phyloP scores from a whole-genome alignment of 2,888 invertebrate species.

The Mongoloraphidia duomilia region DNA sequence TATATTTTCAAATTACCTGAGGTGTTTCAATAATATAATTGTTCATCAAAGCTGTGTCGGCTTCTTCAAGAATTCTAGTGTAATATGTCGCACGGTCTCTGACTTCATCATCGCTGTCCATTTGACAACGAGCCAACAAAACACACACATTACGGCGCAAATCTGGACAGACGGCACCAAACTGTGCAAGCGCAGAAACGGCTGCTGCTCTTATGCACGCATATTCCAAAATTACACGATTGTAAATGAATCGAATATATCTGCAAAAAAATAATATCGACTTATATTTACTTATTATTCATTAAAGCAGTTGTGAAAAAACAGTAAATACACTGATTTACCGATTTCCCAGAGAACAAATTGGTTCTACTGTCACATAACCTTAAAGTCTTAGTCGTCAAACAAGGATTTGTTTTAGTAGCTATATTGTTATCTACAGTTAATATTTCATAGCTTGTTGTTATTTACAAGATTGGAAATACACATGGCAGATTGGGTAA shows the following conservation, averaged over 20 bases:
- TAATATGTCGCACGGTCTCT: slow-evolving; percentile 96
- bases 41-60: slow-evolving; percentile 53
- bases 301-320: background rate
- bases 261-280: slow-evolving; percentile 23
- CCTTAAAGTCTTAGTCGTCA: too few relatives aligned
- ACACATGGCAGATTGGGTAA: too few relatives aligned
- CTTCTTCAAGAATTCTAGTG: slow-evolving; percentile 64
- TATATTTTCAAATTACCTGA: slow-evolving; percentile 28
- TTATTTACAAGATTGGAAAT: too few relatives aligned
- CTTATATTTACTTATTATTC: background rate
- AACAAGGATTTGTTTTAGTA: too few relatives aligned
- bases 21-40: slow-evolving; percentile 63
- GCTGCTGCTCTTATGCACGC: slow-evolving; percentile 94
- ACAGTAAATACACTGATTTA: background rate
- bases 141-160: slow-evolving; percentile 73
- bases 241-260: slow-evolving; percentile 74
- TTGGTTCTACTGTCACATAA: too few relatives aligned
- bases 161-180: slow-evolving; percentile 89
- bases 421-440: too few relatives aligned
- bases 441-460: too few relatives aligned
- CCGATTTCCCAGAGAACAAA: too few relatives aligned
- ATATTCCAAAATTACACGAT: slow-evolving; percentile 88
- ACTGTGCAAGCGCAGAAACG: slow-evolving; percentile 93
- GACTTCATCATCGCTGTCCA: slow-evolving; percentile 98
- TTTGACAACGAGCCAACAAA: slow-evolving; percentile 70